Base-by-base conservation (phyloP, 2,888 invertebrate species). In the Acanthosepion lycidas region DNA sequence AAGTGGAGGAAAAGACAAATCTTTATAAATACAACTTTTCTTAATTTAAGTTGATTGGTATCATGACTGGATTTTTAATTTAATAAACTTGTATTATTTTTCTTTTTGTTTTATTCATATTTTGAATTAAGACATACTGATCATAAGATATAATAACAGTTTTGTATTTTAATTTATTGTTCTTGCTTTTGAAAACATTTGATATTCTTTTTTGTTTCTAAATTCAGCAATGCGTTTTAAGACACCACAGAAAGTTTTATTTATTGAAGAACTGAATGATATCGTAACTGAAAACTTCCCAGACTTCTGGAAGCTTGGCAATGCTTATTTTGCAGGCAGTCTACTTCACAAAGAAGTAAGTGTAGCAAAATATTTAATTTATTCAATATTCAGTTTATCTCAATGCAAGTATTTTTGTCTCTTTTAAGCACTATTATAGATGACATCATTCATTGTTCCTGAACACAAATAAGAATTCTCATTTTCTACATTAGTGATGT, bases 291-390 rank as follows among this genome's bases (percentile, higher is more conserved):
- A 98, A 95, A 98, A 98, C 95, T 98, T 99, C 97, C 99, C 99
- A 64, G 99, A 99, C 97, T 98, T 99, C 96, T 99, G 99, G 99
- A 98, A 99, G 97, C 98, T 99, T 1, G 99, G 99, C 0, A 98
- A 99, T 96, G 98, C 99, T 91, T 99, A 99, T 98, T 99, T 99
- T 97, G 98, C 98, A 9, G 99, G 99, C 23, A 96, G 96, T 93
- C 95, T 96, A 42, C 95, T 96, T 42, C 95, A 95, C 92, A 97
- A 97, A 95, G 96, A 97, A 96, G 97, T 97, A 94, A 95, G 95
- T 55, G 23, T 23, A 51, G 28, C n/a, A 48, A 33, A 94, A 51
- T 48, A 94, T 55, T 33, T 94, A 18, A 2, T 15, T 94, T 26
- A 51, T 51, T 15, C 15, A 51, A 51, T 51, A 51, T 51, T 51